phyloP scores from a whole-genome alignment of 2,113 vertebrate genomes.

The Labrus mixtus region DNA sequence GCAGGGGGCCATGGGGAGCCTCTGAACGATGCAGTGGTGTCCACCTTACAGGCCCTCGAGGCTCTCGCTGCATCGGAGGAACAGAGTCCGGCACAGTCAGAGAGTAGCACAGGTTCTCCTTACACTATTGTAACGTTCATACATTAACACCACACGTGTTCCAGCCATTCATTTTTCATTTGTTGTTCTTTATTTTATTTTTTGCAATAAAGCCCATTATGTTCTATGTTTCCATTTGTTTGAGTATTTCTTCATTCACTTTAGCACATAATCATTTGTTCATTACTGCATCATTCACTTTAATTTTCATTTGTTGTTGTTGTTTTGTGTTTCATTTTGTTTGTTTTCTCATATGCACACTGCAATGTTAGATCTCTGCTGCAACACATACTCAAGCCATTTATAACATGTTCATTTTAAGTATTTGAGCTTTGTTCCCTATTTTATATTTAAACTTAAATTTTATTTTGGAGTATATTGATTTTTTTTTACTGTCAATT shows the following conservation, averaged over 20 bases:
- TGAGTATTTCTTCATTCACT: conserved; percentile 77
- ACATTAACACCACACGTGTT: conserved; percentile 88
- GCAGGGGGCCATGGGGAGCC: conserved; percentile 88
- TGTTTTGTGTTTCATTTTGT: conserved; percentile 48
- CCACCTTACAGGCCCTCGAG: conserved; percentile 94
- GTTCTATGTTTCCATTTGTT: conserved; percentile 80
- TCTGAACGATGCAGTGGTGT: conserved; percentile 90
- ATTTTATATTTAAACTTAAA: no score
- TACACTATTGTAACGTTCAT: conserved; percentile 98
- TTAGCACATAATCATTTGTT: conserved; percentile 35
- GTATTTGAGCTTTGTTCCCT: no score
- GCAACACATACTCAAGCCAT: no score
- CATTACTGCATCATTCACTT: conserved; percentile 53
- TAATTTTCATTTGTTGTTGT: conserved; percentile 15
- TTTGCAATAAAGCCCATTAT: conserved; percentile 83
- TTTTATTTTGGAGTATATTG: no score
- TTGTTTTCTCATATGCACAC: conserved; percentile 38
- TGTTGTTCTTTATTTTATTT: conserved; percentile 71
- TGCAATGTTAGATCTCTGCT: conserved; percentile 45
- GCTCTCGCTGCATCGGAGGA: conserved; percentile 96
- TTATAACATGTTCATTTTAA: no score
- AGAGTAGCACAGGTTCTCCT: conserved; percentile 99
- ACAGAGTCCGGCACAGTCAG: conserved; percentile 88
- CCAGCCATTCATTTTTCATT: conserved; percentile 85
- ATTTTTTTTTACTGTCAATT: no score